A percentile compares a stretch with the other conserved stretches of the same genome.
These are phyloP conservation scores for Globodera rostochiensis DNA, from an alignment of 1,140 invertebrate genomes.

Conservation along the genomic window DNA sequence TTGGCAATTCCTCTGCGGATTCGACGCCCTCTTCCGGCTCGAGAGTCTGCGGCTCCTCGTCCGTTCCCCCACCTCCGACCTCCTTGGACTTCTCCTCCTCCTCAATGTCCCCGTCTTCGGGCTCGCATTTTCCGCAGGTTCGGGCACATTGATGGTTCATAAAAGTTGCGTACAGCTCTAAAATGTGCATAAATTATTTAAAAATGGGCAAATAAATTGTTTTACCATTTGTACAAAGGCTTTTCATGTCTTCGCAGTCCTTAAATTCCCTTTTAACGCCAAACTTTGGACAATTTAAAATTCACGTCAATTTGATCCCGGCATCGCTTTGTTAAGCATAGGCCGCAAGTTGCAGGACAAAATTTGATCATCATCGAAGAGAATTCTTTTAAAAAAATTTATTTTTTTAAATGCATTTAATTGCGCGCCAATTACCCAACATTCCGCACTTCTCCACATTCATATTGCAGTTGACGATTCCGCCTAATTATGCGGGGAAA, in stretches of 20 bases:
- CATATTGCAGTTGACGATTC: conserved; percentile 52
- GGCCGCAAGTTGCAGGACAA: conserved; percentile 53
- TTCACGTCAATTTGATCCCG: conserved; percentile 46
- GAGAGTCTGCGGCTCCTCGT: conserved; percentile 4
- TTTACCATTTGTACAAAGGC: conserved; percentile 45
- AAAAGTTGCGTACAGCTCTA: conserved; percentile 50
- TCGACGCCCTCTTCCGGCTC: conserved; percentile 27
- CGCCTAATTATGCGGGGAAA: conserved; percentile 30
- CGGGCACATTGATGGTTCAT: conserved; percentile 53
- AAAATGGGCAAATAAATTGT: not conserved
- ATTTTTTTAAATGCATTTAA: not conserved
- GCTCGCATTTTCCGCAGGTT: conserved; percentile 53
- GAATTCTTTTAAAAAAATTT: conserved; percentile 33
- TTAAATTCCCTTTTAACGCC: not conserved
- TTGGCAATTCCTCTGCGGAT: conserved; percentile 16
- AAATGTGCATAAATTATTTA: not conserved
- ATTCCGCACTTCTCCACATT: conserved; percentile 45
- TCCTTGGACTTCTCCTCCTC: conserved; percentile 29
- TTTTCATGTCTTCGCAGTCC: conserved; percentile 53
- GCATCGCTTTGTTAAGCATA: conserved; percentile 50
- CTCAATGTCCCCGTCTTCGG: conserved; percentile 36
- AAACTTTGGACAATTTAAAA: not conserved
- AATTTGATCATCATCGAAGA: conserved; percentile 56
- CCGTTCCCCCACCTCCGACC: conserved; percentile 2
- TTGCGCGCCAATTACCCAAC: conserved; percentile 2